These are phyloP conservation scores for Epizoanthus fatuus DNA, from an alignment of 92 coral and sea anemone genomes.

Conservation along the genomic window DNA sequence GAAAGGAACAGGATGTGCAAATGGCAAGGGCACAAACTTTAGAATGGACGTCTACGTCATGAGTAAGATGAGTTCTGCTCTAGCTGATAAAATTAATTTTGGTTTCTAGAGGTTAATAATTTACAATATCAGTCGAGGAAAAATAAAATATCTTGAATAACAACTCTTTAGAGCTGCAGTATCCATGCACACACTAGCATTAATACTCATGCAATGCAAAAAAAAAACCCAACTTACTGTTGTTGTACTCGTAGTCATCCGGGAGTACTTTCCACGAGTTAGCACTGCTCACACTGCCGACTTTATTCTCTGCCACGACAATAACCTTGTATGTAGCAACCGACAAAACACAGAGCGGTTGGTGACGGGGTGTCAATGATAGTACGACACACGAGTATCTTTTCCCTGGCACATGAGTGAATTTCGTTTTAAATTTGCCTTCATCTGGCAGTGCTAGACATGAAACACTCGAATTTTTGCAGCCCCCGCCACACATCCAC, in stretches of 20 bases:
- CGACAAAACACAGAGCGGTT: neutral
- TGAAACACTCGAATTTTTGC: neutral
- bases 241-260: neutral
- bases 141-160: too few species aligned
- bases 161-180: too few species aligned
- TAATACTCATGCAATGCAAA: too few species aligned
- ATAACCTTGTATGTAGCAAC: neutral
- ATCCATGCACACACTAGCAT: too few species aligned
- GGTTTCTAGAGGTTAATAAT: too few species aligned
- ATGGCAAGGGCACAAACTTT: neutral
- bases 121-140: too few species aligned
- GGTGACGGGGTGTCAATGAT: neutral
- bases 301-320: conserved; percentile 7
- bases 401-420: neutral
- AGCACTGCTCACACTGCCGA: conserved; percentile 19
- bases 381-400: conserved; percentile 4
- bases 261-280: neutral
- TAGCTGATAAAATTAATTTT: too few species aligned
- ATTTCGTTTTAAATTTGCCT: neutral
- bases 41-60: neutral
- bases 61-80: too few species aligned
- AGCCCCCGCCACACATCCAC: neutral
- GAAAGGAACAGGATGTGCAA: neutral
- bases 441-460: neutral
- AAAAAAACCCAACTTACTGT: conserved; percentile 1